Conservation (phyloP, 2,888 invertebrate species). For the Myopa tessellatipennis region DNA sequence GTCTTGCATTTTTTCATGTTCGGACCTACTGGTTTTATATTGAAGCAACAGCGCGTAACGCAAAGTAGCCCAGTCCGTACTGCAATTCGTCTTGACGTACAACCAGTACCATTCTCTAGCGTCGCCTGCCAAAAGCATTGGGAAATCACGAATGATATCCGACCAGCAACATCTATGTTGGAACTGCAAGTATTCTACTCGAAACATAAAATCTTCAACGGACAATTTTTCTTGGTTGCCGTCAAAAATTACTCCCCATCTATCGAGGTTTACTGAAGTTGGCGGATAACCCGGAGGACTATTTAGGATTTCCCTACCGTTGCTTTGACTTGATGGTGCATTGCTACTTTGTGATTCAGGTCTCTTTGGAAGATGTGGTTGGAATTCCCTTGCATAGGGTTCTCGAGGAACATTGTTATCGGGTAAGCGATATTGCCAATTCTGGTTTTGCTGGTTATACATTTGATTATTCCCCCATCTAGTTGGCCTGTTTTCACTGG, state of each 20-base stretch:
- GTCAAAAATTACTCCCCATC: slow-evolving; percentile 33
- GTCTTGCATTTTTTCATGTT: slow-evolving; percentile 38
- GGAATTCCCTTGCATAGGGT: background rate
- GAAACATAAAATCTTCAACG: slow-evolving; percentile 36
- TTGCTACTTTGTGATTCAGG: background rate
- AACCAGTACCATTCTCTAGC: slow-evolving; percentile 41
- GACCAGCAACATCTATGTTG: slow-evolving; percentile 23
- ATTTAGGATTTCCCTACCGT: background rate
- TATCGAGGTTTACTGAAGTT: slow-evolving; percentile 31
- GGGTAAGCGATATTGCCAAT: background rate
- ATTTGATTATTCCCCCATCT: no score
- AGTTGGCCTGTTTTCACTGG: no score
- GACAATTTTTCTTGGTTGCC: slow-evolving; percentile 15
- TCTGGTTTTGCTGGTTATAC: background rate
- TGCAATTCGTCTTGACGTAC: slow-evolving; percentile 13
- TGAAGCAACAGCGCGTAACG: slow-evolving; percentile 22
- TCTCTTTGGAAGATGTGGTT: background rate
- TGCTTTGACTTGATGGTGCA: background rate
- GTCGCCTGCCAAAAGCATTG: slow-evolving; percentile 10
- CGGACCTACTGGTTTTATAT: slow-evolving; percentile 19
- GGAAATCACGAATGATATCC: slow-evolving; percentile 28
- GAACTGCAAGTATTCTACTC: slow-evolving; percentile 30
- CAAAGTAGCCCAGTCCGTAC: slow-evolving; percentile 25
- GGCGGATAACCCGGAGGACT: background rate
- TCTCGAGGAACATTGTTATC: background rate